Evolutionary conservation across 2,797 vertebrate species (phyloP).

Genomic region (Trematomus bernacchii): DNA sequence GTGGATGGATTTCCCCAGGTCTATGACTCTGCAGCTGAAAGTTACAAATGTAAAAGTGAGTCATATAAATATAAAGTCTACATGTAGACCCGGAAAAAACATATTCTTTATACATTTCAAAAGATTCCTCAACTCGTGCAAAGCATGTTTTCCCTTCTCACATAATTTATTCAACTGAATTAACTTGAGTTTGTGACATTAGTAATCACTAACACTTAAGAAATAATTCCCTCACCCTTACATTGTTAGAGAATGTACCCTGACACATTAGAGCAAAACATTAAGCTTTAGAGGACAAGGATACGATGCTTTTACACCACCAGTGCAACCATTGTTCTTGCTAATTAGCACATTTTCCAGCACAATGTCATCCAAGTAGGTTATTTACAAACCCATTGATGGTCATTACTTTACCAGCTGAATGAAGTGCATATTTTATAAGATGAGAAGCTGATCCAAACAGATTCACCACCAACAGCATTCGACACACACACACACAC

Average conservation of each 20-base stretch:
- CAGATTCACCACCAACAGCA: constrained; percentile 25
- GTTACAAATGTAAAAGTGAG: constrained; percentile 8
- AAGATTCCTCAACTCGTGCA: background rate
- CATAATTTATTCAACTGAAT: constrained; percentile 34
- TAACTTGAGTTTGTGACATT: constrained; percentile 22
- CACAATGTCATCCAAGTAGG: constrained; percentile 62
- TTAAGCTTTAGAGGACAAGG: constrained; percentile 56
- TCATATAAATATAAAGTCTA: constrained; percentile 8
- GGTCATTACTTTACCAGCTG: constrained; percentile 54
- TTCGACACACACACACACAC: no score
- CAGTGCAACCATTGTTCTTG: constrained; percentile 54
- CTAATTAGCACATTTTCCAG: constrained; percentile 68
- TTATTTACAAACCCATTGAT: constrained; percentile 69
- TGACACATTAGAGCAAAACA: constrained; percentile 29
- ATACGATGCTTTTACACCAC: constrained; percentile 53
- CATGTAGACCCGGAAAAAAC: background rate
- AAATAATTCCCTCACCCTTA: constrained; percentile 33
- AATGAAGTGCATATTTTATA: constrained; percentile 54
- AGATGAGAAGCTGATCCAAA: constrained; percentile 36
- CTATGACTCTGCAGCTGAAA: background rate
- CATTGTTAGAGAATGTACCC: constrained; percentile 27
- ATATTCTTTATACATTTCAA: constrained; percentile 18
- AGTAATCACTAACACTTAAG: constrained; percentile 20
- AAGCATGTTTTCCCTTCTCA: constrained; percentile 9
- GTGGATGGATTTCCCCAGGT: background rate